phyloP scores from a whole-genome alignment of 2,888 invertebrate species.

The Chelonus formosanus region DNA sequence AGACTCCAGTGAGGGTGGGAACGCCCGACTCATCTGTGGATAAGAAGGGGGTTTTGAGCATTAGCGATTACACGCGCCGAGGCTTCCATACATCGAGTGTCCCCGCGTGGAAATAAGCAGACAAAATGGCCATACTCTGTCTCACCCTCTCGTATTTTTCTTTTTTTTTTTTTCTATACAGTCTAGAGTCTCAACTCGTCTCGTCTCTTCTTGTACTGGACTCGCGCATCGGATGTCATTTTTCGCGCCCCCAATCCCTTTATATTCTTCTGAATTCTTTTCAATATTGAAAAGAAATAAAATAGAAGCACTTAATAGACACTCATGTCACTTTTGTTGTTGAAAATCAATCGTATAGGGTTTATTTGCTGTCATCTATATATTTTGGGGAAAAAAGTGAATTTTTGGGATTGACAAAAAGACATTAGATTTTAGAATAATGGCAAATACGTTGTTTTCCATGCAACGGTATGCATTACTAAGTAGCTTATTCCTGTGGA shows the following conservation, averaged over 20 bases:
- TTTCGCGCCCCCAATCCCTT: slow-evolving; percentile 12
- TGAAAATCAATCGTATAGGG: no score
- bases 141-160: slow-evolving; percentile 46
- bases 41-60: slow-evolving; percentile 53
- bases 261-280: slow-evolving; percentile 27
- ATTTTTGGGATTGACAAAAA: neutral
- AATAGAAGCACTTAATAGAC: slow-evolving; percentile 27
- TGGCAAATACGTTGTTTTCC: slow-evolving; percentile 40
- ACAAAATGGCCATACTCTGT: slow-evolving; percentile 61
- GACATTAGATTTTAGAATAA: neutral
- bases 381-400: neutral
- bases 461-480: slow-evolving; percentile 54
- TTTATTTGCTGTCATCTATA: no score
- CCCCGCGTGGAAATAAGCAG: slow-evolving; percentile 62
- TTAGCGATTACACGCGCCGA: slow-evolving; percentile 64
- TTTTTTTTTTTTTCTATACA: slow-evolving; percentile 8
- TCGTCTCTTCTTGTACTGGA: slow-evolving; percentile 8
- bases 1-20: slow-evolving; percentile 20
- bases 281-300: slow-evolving; percentile 27
- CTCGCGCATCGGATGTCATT: slow-evolving; percentile 17
- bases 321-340: slow-evolving; percentile 32
- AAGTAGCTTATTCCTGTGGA: slow-evolving; percentile 49
- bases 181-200: neutral
- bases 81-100: slow-evolving; percentile 59
- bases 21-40: slow-evolving; percentile 23